A percentile compares a stretch with the other conserved stretches of the same genome.
Evolutionary conservation across 2,113 vertebrate species (phyloP).

Genomic region (Corynorhinus townsendii): DNA sequence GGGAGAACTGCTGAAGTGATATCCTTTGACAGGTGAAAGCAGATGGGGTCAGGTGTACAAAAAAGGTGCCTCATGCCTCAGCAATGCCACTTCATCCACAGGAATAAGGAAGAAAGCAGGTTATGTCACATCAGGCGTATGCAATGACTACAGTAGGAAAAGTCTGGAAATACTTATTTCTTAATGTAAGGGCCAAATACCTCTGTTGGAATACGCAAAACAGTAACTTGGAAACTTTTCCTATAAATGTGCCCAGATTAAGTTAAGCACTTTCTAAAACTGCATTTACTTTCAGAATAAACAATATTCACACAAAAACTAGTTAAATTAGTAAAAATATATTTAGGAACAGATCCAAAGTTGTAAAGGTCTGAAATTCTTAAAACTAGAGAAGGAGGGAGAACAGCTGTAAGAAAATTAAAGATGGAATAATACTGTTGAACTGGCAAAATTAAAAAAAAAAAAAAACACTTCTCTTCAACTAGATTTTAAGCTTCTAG

Average conservation of each 20-base stretch:
- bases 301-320: not conserved
- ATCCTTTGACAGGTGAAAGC: not conserved
- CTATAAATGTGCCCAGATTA: not conserved
- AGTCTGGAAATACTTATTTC: not conserved
- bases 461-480: not conserved
- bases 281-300: conserved; percentile 13
- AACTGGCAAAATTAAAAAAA: not conserved
- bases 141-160: not conserved
- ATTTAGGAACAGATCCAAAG: not conserved
- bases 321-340: not conserved
- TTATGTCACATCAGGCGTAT: too few relatives aligned
- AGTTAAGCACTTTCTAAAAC: not conserved
- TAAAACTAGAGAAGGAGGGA: not conserved
- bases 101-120: not conserved
- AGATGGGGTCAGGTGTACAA: not conserved
- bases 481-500: not conserved
- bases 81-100: rapidly evolving
- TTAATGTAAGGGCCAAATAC: not conserved
- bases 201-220: not conserved
- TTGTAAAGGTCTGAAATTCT: not conserved
- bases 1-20: not conserved
- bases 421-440: not conserved
- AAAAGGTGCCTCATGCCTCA: not conserved
- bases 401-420: not conserved
- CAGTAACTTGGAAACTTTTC: not conserved